Conservation (phyloP, 1,140 invertebrate species). For the Euschistus heros region DNA sequence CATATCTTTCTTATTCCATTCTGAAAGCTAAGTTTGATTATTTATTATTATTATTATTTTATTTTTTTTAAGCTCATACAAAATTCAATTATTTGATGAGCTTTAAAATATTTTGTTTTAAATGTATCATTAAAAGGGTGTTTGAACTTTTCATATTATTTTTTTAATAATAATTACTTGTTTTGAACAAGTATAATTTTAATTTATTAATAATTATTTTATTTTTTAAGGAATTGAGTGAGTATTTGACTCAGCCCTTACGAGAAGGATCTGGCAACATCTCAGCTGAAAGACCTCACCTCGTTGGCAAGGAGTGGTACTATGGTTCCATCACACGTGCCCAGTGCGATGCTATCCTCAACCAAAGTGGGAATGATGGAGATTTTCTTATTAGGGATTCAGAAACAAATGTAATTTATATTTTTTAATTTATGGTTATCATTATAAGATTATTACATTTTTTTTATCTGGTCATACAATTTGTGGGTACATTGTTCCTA, state of each 20-base stretch:
- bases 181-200: background rate
- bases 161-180: too few species aligned
- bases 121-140: too few species aligned
- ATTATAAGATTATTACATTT: too few species aligned
- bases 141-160: too few species aligned
- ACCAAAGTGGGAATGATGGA: slow-evolving; percentile 88
- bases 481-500: too few species aligned
- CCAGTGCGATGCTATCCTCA: slow-evolving; percentile 89
- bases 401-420: slow-evolving; percentile 87
- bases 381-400: slow-evolving; percentile 97
- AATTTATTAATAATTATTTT: slow-evolving; percentile 4
- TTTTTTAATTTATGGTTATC: background rate
- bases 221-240: slow-evolving; percentile 56
- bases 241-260: slow-evolving; percentile 69
- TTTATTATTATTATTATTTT: too few species aligned
- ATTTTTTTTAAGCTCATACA: too few species aligned
- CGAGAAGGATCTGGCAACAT: slow-evolving; percentile 33
- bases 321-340: slow-evolving; percentile 89
- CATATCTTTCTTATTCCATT: too few species aligned
- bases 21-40: too few species aligned
- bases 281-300: slow-evolving; percentile 50
- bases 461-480: background rate
- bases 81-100: too few species aligned
- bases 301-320: slow-evolving; percentile 84
- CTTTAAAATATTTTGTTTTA: too few species aligned